Evolutionary conservation across 2,888 invertebrate species (phyloP).

Genomic region (Ceriagrion tenellum): DNA sequence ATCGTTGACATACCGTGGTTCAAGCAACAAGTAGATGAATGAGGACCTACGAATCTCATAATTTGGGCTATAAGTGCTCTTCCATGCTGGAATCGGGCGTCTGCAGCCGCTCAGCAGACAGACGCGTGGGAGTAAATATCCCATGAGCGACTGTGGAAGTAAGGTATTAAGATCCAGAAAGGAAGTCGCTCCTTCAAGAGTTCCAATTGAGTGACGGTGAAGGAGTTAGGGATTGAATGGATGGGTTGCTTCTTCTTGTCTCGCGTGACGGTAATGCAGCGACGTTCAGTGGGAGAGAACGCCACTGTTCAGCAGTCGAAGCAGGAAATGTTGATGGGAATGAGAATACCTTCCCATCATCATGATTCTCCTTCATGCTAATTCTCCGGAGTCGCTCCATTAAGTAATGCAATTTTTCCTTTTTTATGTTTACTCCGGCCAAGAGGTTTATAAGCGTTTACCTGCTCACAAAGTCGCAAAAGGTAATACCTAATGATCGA

Average conservation of each 20-base stretch:
- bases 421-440: not conserved
- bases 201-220: not conserved
- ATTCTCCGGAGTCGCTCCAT: not conserved
- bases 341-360: not conserved
- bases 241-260: slow-evolving; percentile 40
- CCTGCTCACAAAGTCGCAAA: not conserved
- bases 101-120: not conserved
- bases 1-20: no score
- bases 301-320: not conserved
- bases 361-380: slow-evolving; percentile 8
- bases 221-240: slow-evolving; percentile 5
- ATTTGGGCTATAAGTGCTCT: not conserved
- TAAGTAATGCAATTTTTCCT: not conserved
- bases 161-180: slow-evolving; percentile 52
- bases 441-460: not conserved
- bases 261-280: not conserved
- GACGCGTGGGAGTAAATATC: not conserved
- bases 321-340: not conserved
- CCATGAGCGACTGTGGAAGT: slow-evolving; percentile 38
- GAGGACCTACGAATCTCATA: no score
- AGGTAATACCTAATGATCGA: not conserved
- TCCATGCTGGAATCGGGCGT: not conserved
- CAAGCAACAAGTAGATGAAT: no score
- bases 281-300: not conserved
- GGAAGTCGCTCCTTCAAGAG: slow-evolving; percentile 43